A percentile compares a stretch with the other conserved stretches of the same genome.
phyloP scores from a whole-genome alignment of 2,797 vertebrate genomes.

The Tenualosa ilisha region DNA sequence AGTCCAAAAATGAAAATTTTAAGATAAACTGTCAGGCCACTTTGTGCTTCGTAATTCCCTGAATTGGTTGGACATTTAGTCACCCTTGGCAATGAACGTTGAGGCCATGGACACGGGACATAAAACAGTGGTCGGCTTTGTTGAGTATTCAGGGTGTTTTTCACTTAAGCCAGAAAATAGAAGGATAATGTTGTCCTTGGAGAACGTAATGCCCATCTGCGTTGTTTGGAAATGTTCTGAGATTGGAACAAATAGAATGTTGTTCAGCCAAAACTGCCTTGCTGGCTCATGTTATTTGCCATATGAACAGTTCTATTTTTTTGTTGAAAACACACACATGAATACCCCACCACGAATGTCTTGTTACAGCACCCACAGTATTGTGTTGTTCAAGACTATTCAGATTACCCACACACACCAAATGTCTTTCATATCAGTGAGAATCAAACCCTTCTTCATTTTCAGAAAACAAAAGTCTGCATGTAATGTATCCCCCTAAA shows the following conservation, averaged over 20 bases:
- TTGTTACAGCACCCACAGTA: background rate
- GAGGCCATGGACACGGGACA: background rate
- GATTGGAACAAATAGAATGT: background rate
- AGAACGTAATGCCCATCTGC: background rate
- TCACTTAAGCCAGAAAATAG: background rate
- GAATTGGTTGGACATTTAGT: background rate
- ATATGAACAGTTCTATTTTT: background rate
- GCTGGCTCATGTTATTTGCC: background rate
- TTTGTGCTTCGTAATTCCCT: background rate
- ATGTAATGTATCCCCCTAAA: background rate
- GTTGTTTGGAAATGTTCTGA: background rate
- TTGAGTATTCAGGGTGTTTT: background rate
- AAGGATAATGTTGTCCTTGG: constrained; percentile 11
- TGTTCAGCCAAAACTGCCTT: background rate
- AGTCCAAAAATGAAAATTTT: background rate
- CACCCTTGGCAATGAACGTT: background rate
- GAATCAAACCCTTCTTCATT: background rate
- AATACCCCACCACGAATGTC: background rate
- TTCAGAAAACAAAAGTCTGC: background rate
- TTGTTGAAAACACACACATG: background rate
- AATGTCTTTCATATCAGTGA: background rate
- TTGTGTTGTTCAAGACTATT: background rate
- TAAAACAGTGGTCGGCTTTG: background rate
- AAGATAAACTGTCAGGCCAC: background rate
- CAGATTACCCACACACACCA: background rate